Base-by-base conservation (phyloP, 53 echinoderm and acorn worm species). In the Paelopatides confundens region DNA sequence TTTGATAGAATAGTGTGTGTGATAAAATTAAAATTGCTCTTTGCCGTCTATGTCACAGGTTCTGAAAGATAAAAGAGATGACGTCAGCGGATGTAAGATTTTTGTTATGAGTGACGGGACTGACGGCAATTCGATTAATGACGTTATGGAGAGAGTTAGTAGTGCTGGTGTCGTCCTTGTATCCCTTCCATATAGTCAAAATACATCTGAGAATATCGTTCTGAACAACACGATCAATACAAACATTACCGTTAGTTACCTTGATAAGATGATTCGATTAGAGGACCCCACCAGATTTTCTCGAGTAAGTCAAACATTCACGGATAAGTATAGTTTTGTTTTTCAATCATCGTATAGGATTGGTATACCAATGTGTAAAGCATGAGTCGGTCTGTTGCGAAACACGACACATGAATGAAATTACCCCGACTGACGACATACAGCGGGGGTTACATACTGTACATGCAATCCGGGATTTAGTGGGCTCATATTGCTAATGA, bases 101-200 rank as follows among this genome's bases (percentile, higher is more conserved):
- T 79, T 79, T 49, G n/a, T 79, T 1, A 79, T 79, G 79, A 79
- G 79, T 49, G 79, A 79, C 35, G 79, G 79, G 0, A 52, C 79
- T 11, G 79, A 79, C 26, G 34, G 9, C n/a, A 28, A 33, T 49
- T 47, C 47, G 24, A 26, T 79, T 23, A 32, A 50, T 34, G 79
- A 79, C 17, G 79, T 79, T 51, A 14, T 14, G 5, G 50, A 48
- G 31, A 27, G 27, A 79, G 35, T 79, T 30, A 29, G 29, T 5
- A 24, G 24, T 14, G 79, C 79, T 33, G 79, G 79, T 2, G 79
- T 79, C 32, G 11, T 79, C 13, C 11, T 79, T 28, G 54, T 53
- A 18, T 50, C 79, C 31, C 29, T 79, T 27, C 79, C 79, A 15
- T 79, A 30, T 53, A 79, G 79, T 52, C 33, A 46, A 27, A 54